A percentile compares a stretch with the other conserved stretches of the same genome.
Evolutionary conservation across 2,888 invertebrate genomes (phyloP).

Genomic region (Orthosia incerta): DNA sequence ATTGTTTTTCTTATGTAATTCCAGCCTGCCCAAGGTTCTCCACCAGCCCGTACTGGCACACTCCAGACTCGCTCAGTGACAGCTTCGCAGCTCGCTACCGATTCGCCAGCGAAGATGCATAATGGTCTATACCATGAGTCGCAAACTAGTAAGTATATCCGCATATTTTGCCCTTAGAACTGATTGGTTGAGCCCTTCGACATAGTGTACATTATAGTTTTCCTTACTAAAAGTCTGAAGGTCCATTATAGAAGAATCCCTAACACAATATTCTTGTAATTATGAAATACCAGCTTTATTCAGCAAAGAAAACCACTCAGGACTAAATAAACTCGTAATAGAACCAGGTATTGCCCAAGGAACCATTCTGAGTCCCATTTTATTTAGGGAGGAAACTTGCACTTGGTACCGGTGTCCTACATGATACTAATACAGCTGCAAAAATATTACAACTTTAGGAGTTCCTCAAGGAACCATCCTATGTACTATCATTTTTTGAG

Average conservation of each 20-base stretch:
- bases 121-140: constrained; percentile 94
- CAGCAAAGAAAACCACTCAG: background rate
- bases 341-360: constrained; percentile 52
- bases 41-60: constrained; percentile 94
- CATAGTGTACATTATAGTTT: background rate
- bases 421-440: background rate
- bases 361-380: constrained; percentile 22
- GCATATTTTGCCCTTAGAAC: background rate
- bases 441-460: background rate
- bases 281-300: background rate
- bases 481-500: background rate
- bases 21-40: constrained; percentile 84
- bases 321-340: background rate
- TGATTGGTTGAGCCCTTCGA: constrained; percentile 24
- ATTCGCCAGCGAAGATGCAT: constrained; percentile 96
- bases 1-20: constrained; percentile 15
- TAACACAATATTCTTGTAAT: background rate
- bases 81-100: constrained; percentile 97
- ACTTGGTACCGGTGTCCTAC: background rate
- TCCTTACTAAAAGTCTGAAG: constrained; percentile 4
- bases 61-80: constrained; percentile 97
- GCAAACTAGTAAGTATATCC: constrained; percentile 90
- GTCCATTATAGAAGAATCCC: background rate
- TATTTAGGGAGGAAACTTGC: background rate
- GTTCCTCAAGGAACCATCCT: background rate